These are phyloP conservation scores for Silvanus unidentatus DNA, from an alignment of 2,888 invertebrate species.

Conservation along the genomic window DNA sequence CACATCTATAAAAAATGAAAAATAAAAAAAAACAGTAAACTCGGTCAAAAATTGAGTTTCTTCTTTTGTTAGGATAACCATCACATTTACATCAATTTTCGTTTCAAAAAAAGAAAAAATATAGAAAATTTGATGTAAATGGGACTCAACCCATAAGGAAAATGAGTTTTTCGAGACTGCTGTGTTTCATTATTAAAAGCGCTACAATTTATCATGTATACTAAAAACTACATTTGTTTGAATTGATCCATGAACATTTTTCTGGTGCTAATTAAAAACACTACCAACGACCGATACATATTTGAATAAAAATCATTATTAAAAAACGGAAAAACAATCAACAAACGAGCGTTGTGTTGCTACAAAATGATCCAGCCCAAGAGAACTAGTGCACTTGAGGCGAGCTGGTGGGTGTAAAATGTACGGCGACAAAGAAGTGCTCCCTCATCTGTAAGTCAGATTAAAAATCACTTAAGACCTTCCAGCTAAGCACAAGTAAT, in stretches of 20 bases:
- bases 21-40: background rate
- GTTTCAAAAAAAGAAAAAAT: too few relatives aligned
- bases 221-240: background rate
- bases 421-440: conserved; percentile 4
- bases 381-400: conserved; percentile 41
- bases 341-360: conserved; percentile 11
- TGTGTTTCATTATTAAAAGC: conserved; percentile 2
- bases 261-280: background rate
- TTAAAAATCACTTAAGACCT: too few relatives aligned
- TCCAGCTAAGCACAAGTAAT: background rate
- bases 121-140: background rate
- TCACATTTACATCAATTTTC: too few relatives aligned
- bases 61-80: too few relatives aligned
- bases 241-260: too few relatives aligned
- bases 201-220: background rate
- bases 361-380: conserved; percentile 43
- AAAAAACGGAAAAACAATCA: background rate
- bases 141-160: background rate
- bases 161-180: conserved; percentile 2
- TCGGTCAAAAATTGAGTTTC: conserved; percentile 5
- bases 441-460: background rate
- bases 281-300: conserved; percentile 2
- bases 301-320: background rate
- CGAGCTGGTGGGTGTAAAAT: conserved; percentile 22
- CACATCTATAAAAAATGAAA: background rate